phyloP scores from a whole-genome alignment of 2,113 vertebrate genomes.

The Triplophysa tibetana region DNA sequence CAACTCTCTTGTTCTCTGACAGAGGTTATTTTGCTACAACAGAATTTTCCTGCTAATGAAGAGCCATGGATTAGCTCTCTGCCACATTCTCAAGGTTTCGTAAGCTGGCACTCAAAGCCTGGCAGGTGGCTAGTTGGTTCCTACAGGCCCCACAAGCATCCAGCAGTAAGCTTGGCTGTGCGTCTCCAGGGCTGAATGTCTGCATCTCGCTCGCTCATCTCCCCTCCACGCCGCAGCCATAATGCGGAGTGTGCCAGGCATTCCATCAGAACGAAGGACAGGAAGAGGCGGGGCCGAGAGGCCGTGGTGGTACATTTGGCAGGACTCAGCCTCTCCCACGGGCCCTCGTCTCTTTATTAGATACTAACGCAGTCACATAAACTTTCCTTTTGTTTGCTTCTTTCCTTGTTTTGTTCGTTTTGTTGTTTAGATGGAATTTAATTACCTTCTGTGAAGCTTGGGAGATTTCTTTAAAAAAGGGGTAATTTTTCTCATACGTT shows the following conservation, averaged over 20 bases:
- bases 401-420: slow-evolving; percentile 31
- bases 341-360: slow-evolving; percentile 53
- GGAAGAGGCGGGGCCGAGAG: slow-evolving; percentile 36
- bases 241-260: slow-evolving; percentile 8
- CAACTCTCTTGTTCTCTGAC: neutral
- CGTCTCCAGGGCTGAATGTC: slow-evolving; percentile 24
- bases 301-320: slow-evolving; percentile 30
- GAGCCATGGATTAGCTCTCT: slow-evolving; percentile 46
- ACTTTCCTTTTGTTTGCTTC: slow-evolving; percentile 42
- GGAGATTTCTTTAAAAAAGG: slow-evolving; percentile 31
- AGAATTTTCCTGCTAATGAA: slow-evolving; percentile 33
- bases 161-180: slow-evolving; percentile 39
- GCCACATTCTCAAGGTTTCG: slow-evolving; percentile 38
- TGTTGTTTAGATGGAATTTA: slow-evolving; percentile 42
- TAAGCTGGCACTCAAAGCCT: slow-evolving; percentile 48
- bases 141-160: slow-evolving; percentile 45
- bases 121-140: slow-evolving; percentile 56
- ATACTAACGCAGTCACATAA: slow-evolving; percentile 49
- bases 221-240: slow-evolving; percentile 24
- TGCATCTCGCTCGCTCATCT: slow-evolving; percentile 15
- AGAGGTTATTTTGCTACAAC: slow-evolving; percentile 37
- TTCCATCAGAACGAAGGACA: slow-evolving; percentile 25
- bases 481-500: slow-evolving; percentile 16
- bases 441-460: slow-evolving; percentile 40
- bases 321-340: slow-evolving; percentile 26